Evolutionary conservation across 2,113 vertebrate species (phyloP), one percentile per base, ranked within the genome.

Genomic region (Nothobranchius kuhntae): DNA sequence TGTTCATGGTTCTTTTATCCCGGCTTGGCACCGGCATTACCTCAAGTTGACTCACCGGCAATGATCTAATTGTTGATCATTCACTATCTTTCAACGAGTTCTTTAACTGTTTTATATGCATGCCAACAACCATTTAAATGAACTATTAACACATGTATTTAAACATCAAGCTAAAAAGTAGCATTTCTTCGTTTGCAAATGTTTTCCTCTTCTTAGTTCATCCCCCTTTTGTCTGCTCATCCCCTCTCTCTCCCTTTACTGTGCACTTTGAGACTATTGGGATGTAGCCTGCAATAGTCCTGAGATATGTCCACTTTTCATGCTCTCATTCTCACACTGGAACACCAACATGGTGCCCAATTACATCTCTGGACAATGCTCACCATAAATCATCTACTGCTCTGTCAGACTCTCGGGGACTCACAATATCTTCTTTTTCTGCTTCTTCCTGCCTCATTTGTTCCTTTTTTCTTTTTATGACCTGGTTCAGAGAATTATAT

Each of bases 351-450:
- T 88, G 82, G 90, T 66, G 84, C 80, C 88, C 88, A 91, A 91
- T 91, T 91, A 91, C 87, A 82, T 73, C 0, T 64, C 65, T 13
- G 79, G 83, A 81, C 88, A 77, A 85, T 85, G 72, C 75, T 78
- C 45, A 53, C 84, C 87, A 91, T 91, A 91, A 91, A 90, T 91
- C 89, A 91, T 87, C 84, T 74, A 77, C 68, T 74, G 84, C 81
- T 57, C 84, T 87, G 78, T 87, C 81, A 87, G 87, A 89, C 86
- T 87, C 84, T 75, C 46, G 53, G 78, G 87, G 84, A 80, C 80
- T 78, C 73, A 63, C 77, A 65, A 36, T 59, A 76, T 55, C 53
- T 68, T 61, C 36, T 61, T 55, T 61, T 70, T 78, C 11, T 60
- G 17, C 30, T 30, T 3, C 30, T 47, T 53, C 38, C 53, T 55